Conservation (phyloP, 2,797 vertebrate genomes). For the Pseudotriccus pelzelni region DNA sequence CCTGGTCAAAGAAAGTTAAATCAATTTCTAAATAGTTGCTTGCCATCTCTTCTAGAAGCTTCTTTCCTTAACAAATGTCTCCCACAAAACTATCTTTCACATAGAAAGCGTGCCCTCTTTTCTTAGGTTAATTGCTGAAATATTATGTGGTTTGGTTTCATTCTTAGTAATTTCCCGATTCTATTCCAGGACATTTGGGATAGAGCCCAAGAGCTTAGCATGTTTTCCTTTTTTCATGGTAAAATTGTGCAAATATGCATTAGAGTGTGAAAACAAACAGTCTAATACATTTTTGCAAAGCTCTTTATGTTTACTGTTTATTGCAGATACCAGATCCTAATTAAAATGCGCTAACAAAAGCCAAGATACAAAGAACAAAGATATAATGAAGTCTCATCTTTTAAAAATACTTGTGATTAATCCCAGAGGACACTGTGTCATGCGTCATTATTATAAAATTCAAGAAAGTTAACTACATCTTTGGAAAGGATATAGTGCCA, state of each 20-base stretch:
- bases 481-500: slow-evolving; percentile 23
- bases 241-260: slow-evolving; percentile 90
- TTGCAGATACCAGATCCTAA: slow-evolving; percentile 89
- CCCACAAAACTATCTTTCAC: slow-evolving; percentile 66
- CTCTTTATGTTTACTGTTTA: slow-evolving; percentile 89
- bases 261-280: slow-evolving; percentile 89
- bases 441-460: slow-evolving; percentile 63
- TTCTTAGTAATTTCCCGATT: slow-evolving; percentile 83
- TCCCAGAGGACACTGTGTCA: slow-evolving; percentile 73
- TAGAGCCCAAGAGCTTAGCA: slow-evolving; percentile 87
- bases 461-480: slow-evolving; percentile 60
- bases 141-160: slow-evolving; percentile 82
- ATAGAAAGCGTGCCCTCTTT: slow-evolving; percentile 74
- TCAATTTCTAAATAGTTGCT: slow-evolving; percentile 59
- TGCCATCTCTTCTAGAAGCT: slow-evolving; percentile 57
- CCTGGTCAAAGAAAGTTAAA: slow-evolving; percentile 66
- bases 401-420: slow-evolving; percentile 83
- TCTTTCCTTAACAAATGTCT: slow-evolving; percentile 64
- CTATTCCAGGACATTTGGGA: slow-evolving; percentile 88
- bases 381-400: slow-evolving; percentile 80
- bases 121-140: slow-evolving; percentile 85
- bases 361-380: slow-evolving; percentile 86
- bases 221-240: slow-evolving; percentile 88
- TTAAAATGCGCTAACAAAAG: slow-evolving; percentile 88
- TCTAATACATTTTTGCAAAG: slow-evolving; percentile 89